Base-by-base conservation (phyloP, 2,888 invertebrate genomes). In the Macrophya annulata region DNA sequence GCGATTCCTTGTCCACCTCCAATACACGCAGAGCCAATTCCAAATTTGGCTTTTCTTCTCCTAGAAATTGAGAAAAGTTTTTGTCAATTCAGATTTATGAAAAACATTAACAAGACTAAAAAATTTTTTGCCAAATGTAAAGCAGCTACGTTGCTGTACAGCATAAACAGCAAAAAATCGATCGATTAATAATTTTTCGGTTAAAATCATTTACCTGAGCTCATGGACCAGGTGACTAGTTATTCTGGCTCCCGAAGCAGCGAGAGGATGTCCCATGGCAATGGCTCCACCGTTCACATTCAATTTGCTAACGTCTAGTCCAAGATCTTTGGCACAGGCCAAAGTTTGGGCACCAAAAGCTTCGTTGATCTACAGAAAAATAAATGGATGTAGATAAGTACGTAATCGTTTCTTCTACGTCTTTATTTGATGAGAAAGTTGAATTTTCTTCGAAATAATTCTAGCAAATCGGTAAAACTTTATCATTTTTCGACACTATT, bases 1-100 rank as follows among this genome's bases (percentile, higher is more conserved):
- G 99, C 99, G 91, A 99, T 99, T 86, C 99, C 99, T 94, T 99
- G 99, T 3, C 99, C 99, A 72, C 99, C 99, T 45, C 99, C 99
- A 94, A 99, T 99, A 93, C 99, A 99, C 0, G 99, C 99, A 0
- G 99, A 97, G 12, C 99, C 99, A 92, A 99, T 96, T 51, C 96
- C 99, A 86, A 97, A 96, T 93, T 98, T 98, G 43, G 96, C 95
- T 76, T 97, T 96, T 87, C 97, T 96, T 88, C 98, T 96, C 94
- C 98, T 98, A 92, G 21, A 94, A 94, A 87, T 51, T 12, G 51
- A 3, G 45, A 71, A 62, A 51, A 43, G 45, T 84, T 3, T 31
- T 31, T 1, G 4, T 9, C 17, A 17, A 37, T 71, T 12, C 31
- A 15, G 62, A 12, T 25, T 84, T 25, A 65, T n/a, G 55, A 82